phyloP scores from a whole-genome alignment of 2,113 vertebrate species.

The Pygoscelis antarcticus region DNA sequence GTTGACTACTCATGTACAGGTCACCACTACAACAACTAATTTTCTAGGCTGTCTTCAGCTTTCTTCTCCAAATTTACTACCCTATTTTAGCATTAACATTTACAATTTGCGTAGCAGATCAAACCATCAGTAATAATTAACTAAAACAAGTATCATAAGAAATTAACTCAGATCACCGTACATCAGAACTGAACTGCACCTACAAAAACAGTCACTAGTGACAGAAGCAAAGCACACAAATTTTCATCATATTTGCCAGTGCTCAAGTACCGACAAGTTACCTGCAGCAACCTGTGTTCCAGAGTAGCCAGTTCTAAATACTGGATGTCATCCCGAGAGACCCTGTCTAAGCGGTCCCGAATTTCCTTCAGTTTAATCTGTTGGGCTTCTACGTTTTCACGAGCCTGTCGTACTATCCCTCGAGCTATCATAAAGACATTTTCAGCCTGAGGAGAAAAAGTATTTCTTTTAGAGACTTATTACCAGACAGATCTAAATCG shows the following conservation, averaged over 20 bases:
- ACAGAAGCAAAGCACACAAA: not conserved
- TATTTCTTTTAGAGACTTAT: not conserved
- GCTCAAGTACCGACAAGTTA: conserved; percentile 52
- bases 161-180: not conserved
- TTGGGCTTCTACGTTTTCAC: conserved; percentile 82
- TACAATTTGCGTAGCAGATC: not conserved
- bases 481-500: not conserved
- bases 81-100: not conserved
- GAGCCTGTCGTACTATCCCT: conserved; percentile 89
- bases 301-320: conserved; percentile 92
- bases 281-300: conserved; percentile 95
- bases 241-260: not conserved
- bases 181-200: not conserved
- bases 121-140: not conserved
- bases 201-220: not conserved
- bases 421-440: conserved; percentile 93
- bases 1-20: not conserved
- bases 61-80: not conserved
- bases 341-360: conserved; percentile 90
- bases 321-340: conserved; percentile 90
- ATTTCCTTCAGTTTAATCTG: conserved; percentile 89
- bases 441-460: conserved; percentile 82
- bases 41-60: not conserved
- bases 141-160: not conserved
- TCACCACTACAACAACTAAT: not conserved